Evolutionary conservation across 2,113 vertebrate genomes (phyloP), one percentile per base, ranked within the genome.

Genomic region (Trematomus loennbergii): DNA sequence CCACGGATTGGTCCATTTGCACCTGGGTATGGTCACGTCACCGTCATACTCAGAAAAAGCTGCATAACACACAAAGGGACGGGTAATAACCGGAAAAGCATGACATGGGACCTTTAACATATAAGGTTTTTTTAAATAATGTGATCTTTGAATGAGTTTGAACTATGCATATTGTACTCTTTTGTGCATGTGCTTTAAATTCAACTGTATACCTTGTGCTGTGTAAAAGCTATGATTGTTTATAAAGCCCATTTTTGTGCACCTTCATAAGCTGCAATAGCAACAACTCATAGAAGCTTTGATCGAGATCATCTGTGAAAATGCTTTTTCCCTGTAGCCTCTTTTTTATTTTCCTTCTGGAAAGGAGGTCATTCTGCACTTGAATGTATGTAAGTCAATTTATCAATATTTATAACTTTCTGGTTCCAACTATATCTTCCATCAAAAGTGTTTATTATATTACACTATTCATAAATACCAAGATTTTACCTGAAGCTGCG

Each of bases 201-300:
- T 63, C 10, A 82, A 16, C 29, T 53, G n/a, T 72, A 40, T 63
- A 61, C 15, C 49, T 77, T 87, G 81, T 73, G 75, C 82, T 82
- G 78, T 78, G 43, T 13, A 65, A 78, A 84, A 57, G 36, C 62
- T 78, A 22, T 83, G 86, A 87, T 90, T 87, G 83, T 89, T 80
- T 17, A 48, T 85, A 48, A 66, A 72, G 68, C 22, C 70, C 54
- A 46, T 52, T 50, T 25, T 48, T 49, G 50, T 70, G 18, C 22
- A 50, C 18, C 52, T 83, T 52, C 25, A 55, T 52, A 75, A 78
- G 3, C 36, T 61, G 40, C 12, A 25, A 50, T 29, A 54, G 55
- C 15, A 68, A 76, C 3, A 79, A 69, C 72, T 63, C 22, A 58
- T 68, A 8, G 59, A 15, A 60, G 55, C 20, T 50, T 75, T 63